Evolutionary conservation across 2,113 vertebrate species (phyloP).

Genomic region (Protobothrops mucrosquamatus): DNA sequence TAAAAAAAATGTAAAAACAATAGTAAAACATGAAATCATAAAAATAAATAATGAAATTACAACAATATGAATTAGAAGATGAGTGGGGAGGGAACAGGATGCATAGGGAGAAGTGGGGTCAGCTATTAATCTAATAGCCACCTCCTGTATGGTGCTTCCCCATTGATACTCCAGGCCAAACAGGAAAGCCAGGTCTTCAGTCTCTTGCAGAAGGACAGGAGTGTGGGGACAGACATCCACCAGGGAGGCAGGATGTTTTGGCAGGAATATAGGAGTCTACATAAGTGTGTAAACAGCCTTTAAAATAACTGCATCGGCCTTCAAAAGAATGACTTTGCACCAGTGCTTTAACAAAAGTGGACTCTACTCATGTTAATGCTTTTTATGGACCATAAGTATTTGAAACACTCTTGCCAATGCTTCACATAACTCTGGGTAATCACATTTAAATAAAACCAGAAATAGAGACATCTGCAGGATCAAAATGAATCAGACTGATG

Average conservation of each 20-base stretch:
- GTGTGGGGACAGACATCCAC: not conserved
- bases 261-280: not conserved
- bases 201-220: not conserved
- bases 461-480: not conserved
- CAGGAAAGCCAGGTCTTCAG: not conserved
- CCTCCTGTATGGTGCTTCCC: no score
- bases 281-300: not conserved
- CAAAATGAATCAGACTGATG: not conserved
- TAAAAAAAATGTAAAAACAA: no score
- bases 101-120: no score
- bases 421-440: not conserved
- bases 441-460: not conserved
- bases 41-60: no score
- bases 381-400: not conserved
- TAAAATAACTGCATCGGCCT: not conserved
- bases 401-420: not conserved
- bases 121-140: no score
- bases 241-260: not conserved
- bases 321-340: not conserved
- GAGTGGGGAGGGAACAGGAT: no score
- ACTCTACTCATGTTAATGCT: not conserved
- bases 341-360: not conserved
- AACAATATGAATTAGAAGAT: no score
- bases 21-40: no score
- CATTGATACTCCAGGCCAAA: not conserved